Evolutionary conservation across 2,797 vertebrate genomes (phyloP), one percentile per base, ranked within the genome.

Genomic region (Myripristis jacobus): DNA sequence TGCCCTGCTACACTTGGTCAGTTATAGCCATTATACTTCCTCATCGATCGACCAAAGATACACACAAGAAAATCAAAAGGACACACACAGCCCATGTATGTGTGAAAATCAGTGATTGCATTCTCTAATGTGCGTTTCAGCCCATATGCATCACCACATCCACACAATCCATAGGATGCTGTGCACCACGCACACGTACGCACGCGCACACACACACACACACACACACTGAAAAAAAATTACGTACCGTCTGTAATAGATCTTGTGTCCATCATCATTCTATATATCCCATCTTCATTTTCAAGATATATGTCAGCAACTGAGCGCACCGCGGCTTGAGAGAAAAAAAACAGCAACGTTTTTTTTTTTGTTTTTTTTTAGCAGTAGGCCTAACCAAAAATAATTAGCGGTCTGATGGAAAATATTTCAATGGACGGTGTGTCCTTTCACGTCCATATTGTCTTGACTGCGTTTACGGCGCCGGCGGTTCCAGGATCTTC

Each of bases 1-100:
- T 87, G 87, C 82, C 85, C 77, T 76, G 85, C 79, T 80, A 82
- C 80, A 79, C 86, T 80, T 79, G 63, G 63, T 70, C 70, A 82
- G 83, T 86, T 75, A 73, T 63, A 8, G 34, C 34, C 34, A 36
- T 36, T 36, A 64, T 70, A 56, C 46, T 7, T 31, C 38, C 64
- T 11, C 46, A 4, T 44, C 12, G 61, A 4, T 44, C 12, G 61
- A 5, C 29, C 11, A 48, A 52, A 48, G 31, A 46, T 54, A 52
- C 53, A 70, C 48, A 47, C 8, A 31, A 31, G 29, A 31, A n/a
- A 31, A 31, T 31, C 29, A 6, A 31, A 31, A 7, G 29, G 29
- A 31, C 19, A 64, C 48, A 36, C 43, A 61, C n/a, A 31, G 63
- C n/a, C 71, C 70, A 1, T 24, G 21, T 73, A 10, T 58, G 51